Conservation (phyloP, 2,113 vertebrate genomes). For the Pseudorasbora parva region DNA sequence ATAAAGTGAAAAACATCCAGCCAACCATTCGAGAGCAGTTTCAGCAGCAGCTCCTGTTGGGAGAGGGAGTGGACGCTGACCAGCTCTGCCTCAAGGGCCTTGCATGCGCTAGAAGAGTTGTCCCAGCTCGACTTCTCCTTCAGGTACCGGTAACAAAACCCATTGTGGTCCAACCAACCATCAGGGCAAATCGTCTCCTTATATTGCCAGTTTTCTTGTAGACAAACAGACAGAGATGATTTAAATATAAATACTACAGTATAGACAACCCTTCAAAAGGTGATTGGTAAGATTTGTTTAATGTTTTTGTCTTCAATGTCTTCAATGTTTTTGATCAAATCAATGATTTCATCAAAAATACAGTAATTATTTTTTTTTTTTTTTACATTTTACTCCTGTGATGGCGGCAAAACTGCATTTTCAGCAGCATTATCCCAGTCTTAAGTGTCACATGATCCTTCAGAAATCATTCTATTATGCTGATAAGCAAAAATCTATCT, state of each 20-base stretch:
- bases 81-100: constrained; percentile 73
- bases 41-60: constrained; percentile 83
- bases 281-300: too few relatives aligned
- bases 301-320: too few relatives aligned
- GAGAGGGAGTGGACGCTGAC: constrained; percentile 82
- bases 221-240: neutral
- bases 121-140: constrained; percentile 81
- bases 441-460: too few relatives aligned
- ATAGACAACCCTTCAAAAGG: neutral
- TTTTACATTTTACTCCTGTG: too few relatives aligned
- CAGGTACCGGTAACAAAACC: constrained; percentile 84
- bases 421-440: too few relatives aligned
- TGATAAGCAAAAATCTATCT: too few relatives aligned
- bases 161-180: constrained; percentile 85
- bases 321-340: too few relatives aligned
- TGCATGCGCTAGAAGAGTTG: constrained; percentile 79
- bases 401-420: too few relatives aligned
- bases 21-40: constrained; percentile 82
- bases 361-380: too few relatives aligned
- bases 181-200: constrained; percentile 79
- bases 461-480: too few relatives aligned
- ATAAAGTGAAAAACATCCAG: neutral
- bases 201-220: constrained; percentile 86
- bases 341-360: too few relatives aligned
- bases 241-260: neutral